Evolutionary conservation across 2,888 invertebrate genomes (phyloP).

Genomic region (Microctonus aethiopoides): DNA sequence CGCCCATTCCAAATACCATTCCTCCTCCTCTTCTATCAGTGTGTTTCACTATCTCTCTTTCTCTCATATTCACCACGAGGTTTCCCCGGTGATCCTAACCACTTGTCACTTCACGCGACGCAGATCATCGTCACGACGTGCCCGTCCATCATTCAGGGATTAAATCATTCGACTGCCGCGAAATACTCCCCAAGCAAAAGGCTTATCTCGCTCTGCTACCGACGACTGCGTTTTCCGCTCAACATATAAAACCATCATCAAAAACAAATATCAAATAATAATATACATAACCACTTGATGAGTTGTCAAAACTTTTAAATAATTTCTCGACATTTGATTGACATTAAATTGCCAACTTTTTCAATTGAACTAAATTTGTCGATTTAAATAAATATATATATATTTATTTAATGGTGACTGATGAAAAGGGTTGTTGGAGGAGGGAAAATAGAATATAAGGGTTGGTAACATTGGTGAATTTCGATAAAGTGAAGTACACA

Average conservation of each 20-base stretch:
- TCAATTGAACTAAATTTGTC: conserved; percentile 17
- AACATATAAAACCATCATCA: neutral
- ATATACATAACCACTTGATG: neutral
- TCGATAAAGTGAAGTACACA: conserved; percentile 40
- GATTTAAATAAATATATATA: neutral
- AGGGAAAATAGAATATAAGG: neutral
- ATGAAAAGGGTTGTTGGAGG: neutral
- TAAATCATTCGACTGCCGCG: conserved; percentile 61
- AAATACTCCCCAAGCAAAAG: conserved; percentile 42
- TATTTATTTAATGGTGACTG: neutral
- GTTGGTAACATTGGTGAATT: conserved; percentile 27
- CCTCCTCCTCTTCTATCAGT: conserved; percentile 30
- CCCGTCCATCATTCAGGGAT: conserved; percentile 65
- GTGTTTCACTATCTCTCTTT: conserved; percentile 11
- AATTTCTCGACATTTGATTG: conserved; percentile 8
- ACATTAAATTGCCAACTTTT: conserved; percentile 10
- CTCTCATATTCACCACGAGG: conserved; percentile 46
- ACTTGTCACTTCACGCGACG: conserved; percentile 66
- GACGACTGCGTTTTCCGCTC: conserved; percentile 7
- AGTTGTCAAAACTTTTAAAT: neutral
- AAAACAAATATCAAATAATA: conserved; percentile 8
- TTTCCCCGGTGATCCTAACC: conserved; percentile 64
- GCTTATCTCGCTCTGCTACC: conserved; percentile 25
- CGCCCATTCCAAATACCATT: conserved; percentile 29
- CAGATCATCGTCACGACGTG: conserved; percentile 65